Evolutionary conservation across 2,113 vertebrate genomes (phyloP).

Genomic region (Malurus alboscapulatus): DNA sequence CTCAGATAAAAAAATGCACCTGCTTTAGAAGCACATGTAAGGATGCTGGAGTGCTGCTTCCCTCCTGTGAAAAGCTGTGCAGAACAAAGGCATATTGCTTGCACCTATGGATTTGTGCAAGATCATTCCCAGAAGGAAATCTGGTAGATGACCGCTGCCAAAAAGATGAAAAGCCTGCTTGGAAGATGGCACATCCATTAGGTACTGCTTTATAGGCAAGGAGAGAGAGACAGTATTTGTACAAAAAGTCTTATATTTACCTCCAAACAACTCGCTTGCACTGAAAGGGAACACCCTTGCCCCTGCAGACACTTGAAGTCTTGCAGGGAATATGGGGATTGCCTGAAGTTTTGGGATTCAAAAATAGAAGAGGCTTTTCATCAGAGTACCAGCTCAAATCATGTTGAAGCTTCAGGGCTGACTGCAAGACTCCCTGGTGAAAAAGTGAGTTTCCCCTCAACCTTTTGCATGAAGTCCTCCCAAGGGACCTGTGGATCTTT

Average conservation of each 20-base stretch:
- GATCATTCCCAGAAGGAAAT: conserved; percentile 46
- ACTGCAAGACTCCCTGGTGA: neutral
- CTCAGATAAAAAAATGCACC: neutral
- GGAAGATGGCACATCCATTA: neutral
- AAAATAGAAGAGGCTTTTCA: neutral
- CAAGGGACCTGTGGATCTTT: neutral
- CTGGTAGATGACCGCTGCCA: neutral
- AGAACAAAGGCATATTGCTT: neutral
- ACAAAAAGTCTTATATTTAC: neutral
- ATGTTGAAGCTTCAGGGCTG: neutral
- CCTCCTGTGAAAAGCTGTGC: neutral
- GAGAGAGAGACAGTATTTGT: neutral
- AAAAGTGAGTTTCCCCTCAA: neutral
- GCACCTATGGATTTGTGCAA: neutral
- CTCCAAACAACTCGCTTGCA: neutral
- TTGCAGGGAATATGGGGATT: neutral
- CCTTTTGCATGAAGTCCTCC: neutral
- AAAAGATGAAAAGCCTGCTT: conserved; percentile 13
- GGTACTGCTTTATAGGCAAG: neutral
- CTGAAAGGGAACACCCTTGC: neutral
- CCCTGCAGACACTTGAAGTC: neutral
- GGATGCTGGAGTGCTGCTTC: neutral
- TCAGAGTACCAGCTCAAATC: neutral
- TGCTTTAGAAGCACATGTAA: neutral
- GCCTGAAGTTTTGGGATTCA: neutral